Percentiles rank a stretch among this genome's conserved stretches.
Conservation (phyloP, 2,888 invertebrate species). For the Actias luna region DNA sequence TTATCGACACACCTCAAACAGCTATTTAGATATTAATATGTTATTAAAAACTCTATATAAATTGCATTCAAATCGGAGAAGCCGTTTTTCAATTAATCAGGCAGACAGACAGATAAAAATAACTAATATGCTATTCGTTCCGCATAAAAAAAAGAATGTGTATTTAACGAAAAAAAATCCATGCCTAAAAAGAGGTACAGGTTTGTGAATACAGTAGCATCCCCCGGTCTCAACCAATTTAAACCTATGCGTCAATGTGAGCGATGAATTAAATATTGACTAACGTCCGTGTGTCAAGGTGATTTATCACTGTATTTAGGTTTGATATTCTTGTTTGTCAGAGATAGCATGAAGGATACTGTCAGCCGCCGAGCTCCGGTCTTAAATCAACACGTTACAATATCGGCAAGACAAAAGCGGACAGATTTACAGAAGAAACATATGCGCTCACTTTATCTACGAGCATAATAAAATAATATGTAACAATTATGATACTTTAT, state of each 20-base stretch:
- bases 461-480: neutral
- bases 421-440: neutral
- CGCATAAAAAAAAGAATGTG: too few species aligned
- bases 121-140: too few species aligned
- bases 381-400: constrained; percentile 34
- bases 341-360: constrained; percentile 49
- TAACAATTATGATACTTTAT: neutral
- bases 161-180: too few species aligned
- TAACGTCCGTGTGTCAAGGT: constrained; percentile 34
- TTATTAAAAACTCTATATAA: too few species aligned
- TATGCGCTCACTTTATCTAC: neutral
- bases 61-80: too few species aligned
- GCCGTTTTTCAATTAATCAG: too few species aligned
- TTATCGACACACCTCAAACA: too few species aligned
- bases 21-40: too few species aligned
- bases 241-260: constrained; percentile 5
- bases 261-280: constrained; percentile 42
- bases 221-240: neutral
- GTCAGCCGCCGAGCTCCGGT: constrained; percentile 40
- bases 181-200: too few species aligned
- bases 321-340: constrained; percentile 34
- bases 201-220: neutral
- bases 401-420: constrained; percentile 6
- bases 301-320: constrained; percentile 50
- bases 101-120: too few species aligned